Conservation (phyloP, 2,888 invertebrate genomes). For the Notocelia uddmanniana region DNA sequence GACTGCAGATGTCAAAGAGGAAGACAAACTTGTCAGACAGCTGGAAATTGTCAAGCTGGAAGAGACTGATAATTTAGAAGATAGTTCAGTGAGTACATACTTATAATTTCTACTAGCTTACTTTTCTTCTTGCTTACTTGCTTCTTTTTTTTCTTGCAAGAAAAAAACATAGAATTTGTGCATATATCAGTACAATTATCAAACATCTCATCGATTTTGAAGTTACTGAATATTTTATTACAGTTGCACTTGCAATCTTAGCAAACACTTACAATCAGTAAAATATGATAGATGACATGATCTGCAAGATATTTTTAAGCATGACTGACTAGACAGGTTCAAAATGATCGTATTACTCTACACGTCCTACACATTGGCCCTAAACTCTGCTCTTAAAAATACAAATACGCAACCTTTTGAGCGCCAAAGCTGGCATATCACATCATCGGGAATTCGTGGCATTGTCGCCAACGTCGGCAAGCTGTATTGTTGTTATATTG, state of each 20-base stretch:
- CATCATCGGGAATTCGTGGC: too few relatives aligned
- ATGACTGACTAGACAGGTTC: too few relatives aligned
- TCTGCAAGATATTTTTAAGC: too few relatives aligned
- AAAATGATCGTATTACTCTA: neutral
- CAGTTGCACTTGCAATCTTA: too few relatives aligned
- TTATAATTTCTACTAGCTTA: neutral
- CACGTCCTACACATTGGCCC: neutral
- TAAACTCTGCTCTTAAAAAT: neutral
- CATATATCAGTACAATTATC: neutral
- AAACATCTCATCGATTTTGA: neutral
- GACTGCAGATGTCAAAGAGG: constrained; percentile 79
- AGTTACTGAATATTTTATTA: too few relatives aligned
- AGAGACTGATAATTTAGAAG: constrained; percentile 83
- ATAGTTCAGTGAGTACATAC: constrained; percentile 80
- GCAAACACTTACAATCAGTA: too few relatives aligned
- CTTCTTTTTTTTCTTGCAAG: too few relatives aligned
- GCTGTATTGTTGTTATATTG: too few relatives aligned
- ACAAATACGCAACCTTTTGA: neutral
- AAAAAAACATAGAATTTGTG: neutral
- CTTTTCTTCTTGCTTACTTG: too few relatives aligned
- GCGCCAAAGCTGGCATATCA: too few relatives aligned
- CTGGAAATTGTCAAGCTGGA: constrained; percentile 83
- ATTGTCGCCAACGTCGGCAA: too few relatives aligned
- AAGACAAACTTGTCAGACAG: constrained; percentile 78
- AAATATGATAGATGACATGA: too few relatives aligned